Base-by-base conservation (phyloP, 35 echinoderm and acorn worm genomes). In the Lytechinus pictus region DNA sequence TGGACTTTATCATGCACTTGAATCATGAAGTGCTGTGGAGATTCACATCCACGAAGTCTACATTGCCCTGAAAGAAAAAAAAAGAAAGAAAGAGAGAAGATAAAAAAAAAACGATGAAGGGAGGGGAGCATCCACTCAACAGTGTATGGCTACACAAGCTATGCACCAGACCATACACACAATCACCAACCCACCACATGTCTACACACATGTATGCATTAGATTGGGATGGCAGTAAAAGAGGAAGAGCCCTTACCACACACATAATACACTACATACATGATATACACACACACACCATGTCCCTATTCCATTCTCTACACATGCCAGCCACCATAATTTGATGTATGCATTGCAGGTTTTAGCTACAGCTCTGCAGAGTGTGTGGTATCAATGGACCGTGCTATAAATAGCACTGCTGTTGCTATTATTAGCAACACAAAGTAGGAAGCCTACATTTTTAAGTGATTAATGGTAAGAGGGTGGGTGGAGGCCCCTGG, bases 371-470 rank as follows among this genome's bases (percentile, higher is more conserved):
- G 54, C 92, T 54, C 66, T 79, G 66, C 66, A 19, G 66, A 79
- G 66, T 79, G 66, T 79, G 66, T 79, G 66, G 66, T 79, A 79
- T 79, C 66, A 79, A 79, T 79, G 66, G 66, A 54, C 92, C 8
- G 92, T 29, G 92, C 88, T 90, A 90, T 52, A 90, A 52, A 90
- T 90, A 90, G 92, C 53, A 54, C 92, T 79, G 88, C 88, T 90
- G 88, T 52, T 90, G 92, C 92, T 93, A 93, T 93, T 93, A 93
- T 55, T 93, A 93, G 92, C 10, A 93, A 93, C 92, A 93, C 92
- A 27, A 54, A 28, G 92, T 54, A 54, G 53, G 53, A 54, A 93
- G 54, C 53, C 92, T 90, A 27, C 88, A 52, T 88, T 28, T 52
- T 44, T 52, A 33, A 90, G 88, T 90, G 66, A 79, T 79, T 24